phyloP scores from a whole-genome alignment of 2,113 vertebrate genomes.

The Channa maculata region DNA sequence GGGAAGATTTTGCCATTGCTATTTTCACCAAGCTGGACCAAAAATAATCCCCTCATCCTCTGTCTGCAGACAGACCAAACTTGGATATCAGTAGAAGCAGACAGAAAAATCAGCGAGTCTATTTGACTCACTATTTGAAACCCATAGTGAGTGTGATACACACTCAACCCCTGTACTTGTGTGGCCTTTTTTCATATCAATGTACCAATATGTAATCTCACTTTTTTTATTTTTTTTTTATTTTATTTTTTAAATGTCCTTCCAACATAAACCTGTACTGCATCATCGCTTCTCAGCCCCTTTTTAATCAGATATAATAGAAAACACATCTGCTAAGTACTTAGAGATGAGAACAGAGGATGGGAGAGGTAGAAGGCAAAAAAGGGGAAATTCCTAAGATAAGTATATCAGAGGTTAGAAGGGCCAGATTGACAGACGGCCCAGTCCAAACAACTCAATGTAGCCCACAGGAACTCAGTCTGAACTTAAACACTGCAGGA shows the following conservation, averaged over 20 bases:
- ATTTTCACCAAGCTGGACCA: no score
- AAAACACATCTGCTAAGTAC: conserved; percentile 36
- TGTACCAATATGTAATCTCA: no score
- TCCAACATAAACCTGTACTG: background rate
- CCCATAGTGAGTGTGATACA: background rate
- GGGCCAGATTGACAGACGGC: conserved; percentile 62
- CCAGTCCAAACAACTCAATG: conserved; percentile 63
- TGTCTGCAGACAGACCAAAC: conserved; percentile 3
- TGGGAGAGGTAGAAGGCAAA: conserved; percentile 52
- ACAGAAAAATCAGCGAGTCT: conserved; percentile 6
- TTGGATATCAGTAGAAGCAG: background rate
- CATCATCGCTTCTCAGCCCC: conserved; percentile 23
- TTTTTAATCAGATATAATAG: conserved; percentile 32
- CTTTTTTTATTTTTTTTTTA: no score
- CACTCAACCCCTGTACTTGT: no score
- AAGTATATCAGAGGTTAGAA: conserved; percentile 63
- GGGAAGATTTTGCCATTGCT: conserved; percentile 10
- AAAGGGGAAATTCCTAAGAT: conserved; percentile 79
- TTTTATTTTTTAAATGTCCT: no score
- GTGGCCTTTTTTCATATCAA: no score
- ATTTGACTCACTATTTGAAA: no score
- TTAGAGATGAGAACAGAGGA: conserved; percentile 15
- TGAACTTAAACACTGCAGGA: conserved; percentile 58
- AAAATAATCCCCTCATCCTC: background rate
- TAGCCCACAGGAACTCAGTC: conserved; percentile 64